Percentiles rank a stretch among this genome's conserved stretches.
These are phyloP conservation scores for Yponomeuta plumbellus DNA, from an alignment of 2,888 invertebrate species.

Conservation along the genomic window DNA sequence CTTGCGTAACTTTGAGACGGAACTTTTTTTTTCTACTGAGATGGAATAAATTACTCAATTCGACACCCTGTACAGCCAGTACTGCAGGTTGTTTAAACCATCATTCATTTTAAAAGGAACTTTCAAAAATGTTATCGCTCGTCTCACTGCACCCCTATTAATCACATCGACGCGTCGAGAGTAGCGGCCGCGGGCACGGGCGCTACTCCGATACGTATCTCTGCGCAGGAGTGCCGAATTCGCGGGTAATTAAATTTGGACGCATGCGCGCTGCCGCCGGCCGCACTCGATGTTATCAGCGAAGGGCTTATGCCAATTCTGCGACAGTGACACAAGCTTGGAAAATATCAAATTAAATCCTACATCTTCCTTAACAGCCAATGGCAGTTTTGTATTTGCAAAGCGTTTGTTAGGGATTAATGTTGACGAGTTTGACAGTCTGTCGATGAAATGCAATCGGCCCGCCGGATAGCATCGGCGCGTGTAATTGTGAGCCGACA, in stretches of 20 bases:
- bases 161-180: slow-evolving; percentile 12
- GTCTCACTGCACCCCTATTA: neutral
- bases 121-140: neutral
- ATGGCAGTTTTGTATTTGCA: neutral
- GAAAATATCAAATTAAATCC: neutral
- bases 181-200: neutral
- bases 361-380: neutral
- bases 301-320: slow-evolving; percentile 2
- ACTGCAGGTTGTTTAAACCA: too few relatives aligned
- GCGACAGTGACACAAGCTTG: neutral
- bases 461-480: slow-evolving; percentile 45
- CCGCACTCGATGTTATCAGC: slow-evolving; percentile 40
- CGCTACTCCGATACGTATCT: slow-evolving; percentile 29
- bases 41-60: too few relatives aligned
- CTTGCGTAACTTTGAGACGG: too few relatives aligned
- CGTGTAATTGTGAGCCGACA: slow-evolving; percentile 46
- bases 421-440: neutral
- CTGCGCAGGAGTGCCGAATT: slow-evolving; percentile 49
- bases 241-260: slow-evolving; percentile 62
- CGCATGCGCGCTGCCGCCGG: slow-evolving; percentile 38
- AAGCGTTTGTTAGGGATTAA: neutral
- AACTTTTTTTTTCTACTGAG: too few relatives aligned
- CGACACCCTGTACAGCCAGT: too few relatives aligned
- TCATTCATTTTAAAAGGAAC: neutral
- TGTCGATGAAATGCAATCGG: slow-evolving; percentile 11